phyloP scores from a whole-genome alignment of 2,113 vertebrate genomes.

The Rhea pennata region DNA sequence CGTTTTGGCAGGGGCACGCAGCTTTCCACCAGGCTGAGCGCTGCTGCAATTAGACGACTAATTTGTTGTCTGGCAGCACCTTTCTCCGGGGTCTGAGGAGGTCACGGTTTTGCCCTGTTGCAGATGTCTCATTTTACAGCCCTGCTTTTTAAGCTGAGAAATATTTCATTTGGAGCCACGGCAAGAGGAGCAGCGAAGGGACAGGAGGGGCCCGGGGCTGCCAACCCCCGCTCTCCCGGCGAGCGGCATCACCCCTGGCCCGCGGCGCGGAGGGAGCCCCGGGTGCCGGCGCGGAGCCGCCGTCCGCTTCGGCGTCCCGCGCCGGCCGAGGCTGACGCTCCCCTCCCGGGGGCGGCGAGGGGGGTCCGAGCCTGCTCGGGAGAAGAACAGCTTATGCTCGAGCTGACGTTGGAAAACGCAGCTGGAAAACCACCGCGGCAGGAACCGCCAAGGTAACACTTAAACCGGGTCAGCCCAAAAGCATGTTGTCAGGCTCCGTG shows the following conservation, averaged over 20 bases:
- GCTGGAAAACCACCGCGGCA: rapidly evolving
- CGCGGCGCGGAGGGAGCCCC: rapidly evolving
- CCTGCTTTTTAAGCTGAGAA: neutral
- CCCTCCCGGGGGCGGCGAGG: neutral
- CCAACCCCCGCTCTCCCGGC: neutral
- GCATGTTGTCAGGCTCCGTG: rapidly evolving
- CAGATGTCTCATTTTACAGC: neutral
- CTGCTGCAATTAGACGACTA: neutral
- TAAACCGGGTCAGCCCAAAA: neutral
- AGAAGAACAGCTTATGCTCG: rapidly evolving
- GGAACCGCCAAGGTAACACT: rapidly evolving
- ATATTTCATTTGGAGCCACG: neutral
- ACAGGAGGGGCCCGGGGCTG: rapidly evolving
- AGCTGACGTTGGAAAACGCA: neutral
- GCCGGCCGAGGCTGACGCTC: rapidly evolving
- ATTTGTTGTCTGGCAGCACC: neutral
- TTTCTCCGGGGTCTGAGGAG: neutral
- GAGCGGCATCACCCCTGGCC: neutral
- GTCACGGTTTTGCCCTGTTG: neutral
- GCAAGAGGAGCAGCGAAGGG: neutral
- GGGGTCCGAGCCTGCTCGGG: rapidly evolving
- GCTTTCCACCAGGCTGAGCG: neutral
- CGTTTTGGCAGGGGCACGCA: neutral
- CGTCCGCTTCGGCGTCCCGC: neutral
- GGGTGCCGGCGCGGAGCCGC: neutral